phyloP scores from a whole-genome alignment of 1,140 invertebrate genomes.

The Caenorhabditis tropicalis region DNA sequence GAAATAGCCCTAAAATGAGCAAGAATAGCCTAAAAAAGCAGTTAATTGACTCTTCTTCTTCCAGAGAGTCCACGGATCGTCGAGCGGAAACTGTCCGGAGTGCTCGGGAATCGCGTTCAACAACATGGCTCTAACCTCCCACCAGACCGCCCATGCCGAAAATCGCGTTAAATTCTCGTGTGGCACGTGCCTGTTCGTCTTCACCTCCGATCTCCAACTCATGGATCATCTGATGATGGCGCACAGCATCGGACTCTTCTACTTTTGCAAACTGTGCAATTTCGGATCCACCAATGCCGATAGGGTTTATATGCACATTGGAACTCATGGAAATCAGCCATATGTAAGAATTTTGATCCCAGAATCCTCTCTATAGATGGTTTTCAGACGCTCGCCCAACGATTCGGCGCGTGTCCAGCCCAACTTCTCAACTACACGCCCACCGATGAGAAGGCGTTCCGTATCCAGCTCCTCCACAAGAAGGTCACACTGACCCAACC shows the following conservation, averaged over 20 bases:
- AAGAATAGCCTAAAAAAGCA: too few species aligned
- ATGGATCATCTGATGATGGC: neutral
- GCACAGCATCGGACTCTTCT: neutral
- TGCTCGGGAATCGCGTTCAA: constrained; percentile 3
- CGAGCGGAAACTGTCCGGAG: neutral
- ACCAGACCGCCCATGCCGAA: neutral
- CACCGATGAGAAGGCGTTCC: neutral
- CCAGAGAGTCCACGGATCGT: neutral
- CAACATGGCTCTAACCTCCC: neutral
- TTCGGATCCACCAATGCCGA: neutral
- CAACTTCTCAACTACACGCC: neutral
- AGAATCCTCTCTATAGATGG: neutral
- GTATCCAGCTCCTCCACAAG: neutral
- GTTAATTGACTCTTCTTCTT: too few species aligned
- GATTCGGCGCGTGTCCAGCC: neutral
- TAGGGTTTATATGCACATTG: neutral
- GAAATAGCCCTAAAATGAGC: too few species aligned
- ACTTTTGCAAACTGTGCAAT: neutral
- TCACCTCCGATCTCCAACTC: neutral
- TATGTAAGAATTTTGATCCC: neutral
- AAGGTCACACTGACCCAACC: neutral
- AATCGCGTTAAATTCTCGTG: neutral
- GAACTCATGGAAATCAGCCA: neutral
- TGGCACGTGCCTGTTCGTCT: neutral
- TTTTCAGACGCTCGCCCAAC: neutral